Evolutionary conservation across 2,113 vertebrate genomes (phyloP).

Genomic region (Ramphastos sulfuratus): DNA sequence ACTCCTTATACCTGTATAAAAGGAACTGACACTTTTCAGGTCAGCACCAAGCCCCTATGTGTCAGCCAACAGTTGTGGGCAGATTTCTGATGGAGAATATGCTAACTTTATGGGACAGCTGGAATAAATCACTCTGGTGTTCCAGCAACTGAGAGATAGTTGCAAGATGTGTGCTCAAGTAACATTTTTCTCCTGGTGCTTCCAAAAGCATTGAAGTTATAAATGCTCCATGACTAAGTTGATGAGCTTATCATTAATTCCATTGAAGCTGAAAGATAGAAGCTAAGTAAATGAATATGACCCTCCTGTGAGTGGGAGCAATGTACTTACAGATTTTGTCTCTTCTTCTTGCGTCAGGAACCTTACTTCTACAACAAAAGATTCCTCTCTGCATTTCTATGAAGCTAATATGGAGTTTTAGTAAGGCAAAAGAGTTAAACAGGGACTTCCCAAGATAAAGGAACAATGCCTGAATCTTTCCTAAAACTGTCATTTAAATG

Average conservation of each 20-base stretch:
- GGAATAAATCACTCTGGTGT: constrained; percentile 10
- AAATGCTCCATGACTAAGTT: neutral
- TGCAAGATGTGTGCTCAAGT: neutral
- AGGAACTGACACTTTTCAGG: neutral
- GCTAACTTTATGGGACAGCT: neutral
- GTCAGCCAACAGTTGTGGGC: neutral
- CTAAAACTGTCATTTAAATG: neutral
- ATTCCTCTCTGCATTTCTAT: neutral
- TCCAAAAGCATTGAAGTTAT: neutral
- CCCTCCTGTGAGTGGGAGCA: neutral
- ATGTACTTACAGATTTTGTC: neutral
- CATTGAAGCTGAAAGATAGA: neutral
- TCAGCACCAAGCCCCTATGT: neutral
- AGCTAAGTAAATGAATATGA: neutral
- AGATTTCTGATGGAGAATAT: neutral
- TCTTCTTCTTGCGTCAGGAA: neutral
- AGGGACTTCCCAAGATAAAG: neutral
- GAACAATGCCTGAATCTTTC: neutral
- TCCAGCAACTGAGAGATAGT: neutral
- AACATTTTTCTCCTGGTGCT: neutral
- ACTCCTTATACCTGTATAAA: neutral
- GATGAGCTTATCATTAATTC: neutral
- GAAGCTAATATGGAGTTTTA: neutral
- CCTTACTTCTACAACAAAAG: neutral
- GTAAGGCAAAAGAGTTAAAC: neutral